Conservation (phyloP, 2,797 vertebrate species). For the Helarctos malayanus region DNA sequence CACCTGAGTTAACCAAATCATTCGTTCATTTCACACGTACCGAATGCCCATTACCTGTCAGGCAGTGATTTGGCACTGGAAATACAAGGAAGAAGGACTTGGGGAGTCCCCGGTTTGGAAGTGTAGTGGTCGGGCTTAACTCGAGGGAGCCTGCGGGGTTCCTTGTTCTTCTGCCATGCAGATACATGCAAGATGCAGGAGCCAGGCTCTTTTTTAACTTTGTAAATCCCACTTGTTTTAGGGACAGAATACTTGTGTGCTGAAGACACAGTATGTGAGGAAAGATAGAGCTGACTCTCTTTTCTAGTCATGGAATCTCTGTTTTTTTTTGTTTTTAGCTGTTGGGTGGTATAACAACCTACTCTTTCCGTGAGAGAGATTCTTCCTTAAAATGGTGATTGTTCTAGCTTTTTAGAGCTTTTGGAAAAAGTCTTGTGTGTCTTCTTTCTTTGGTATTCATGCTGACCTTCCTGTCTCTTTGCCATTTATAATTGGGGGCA, state of each 20-base stretch:
- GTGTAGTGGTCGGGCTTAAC: not conserved
- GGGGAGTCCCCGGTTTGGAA: not conserved
- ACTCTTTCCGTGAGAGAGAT: conserved; percentile 36
- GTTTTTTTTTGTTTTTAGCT: conserved; percentile 47
- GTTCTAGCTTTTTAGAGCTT: not conserved
- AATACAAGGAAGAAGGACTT: not conserved
- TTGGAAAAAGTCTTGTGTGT: not conserved
- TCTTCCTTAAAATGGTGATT: conserved; percentile 61
- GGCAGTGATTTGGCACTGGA: not conserved
- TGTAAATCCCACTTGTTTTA: conserved; percentile 40
- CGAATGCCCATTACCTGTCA: not conserved
- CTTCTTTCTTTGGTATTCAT: not conserved
- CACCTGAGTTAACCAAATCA: not conserved
- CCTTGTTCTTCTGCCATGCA: not conserved
- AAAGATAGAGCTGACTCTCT: conserved; percentile 24
- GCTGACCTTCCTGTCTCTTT: not conserved
- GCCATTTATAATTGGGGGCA: not conserved
- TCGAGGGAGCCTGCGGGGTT: not conserved
- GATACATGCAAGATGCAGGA: not conserved
- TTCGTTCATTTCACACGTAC: not conserved
- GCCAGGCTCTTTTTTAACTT: not conserved
- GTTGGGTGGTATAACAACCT: conserved; percentile 38
- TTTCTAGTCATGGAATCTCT: conserved; percentile 11
- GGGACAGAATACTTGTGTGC: not conserved
- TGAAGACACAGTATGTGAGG: not conserved